Percentiles rank a stretch among this genome's conserved stretches.
These are phyloP conservation scores for Leptobrachium ailaonicum DNA, from an alignment of 2,113 vertebrate species.

Conservation along the genomic window DNA sequence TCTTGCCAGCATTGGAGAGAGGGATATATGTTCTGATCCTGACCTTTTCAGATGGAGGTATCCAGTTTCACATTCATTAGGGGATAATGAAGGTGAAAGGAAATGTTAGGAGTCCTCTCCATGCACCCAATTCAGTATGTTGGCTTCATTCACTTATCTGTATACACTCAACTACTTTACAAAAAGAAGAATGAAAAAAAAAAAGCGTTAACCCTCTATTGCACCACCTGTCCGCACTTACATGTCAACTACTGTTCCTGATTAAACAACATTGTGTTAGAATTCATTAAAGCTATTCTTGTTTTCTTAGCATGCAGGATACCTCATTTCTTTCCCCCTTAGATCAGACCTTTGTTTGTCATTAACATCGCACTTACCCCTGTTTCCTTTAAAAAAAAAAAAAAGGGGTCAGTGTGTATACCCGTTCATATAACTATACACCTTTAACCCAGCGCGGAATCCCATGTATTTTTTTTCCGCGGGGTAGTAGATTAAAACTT, in stretches of 20 bases:
- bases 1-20: neutral
- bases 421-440: conserved; percentile 62
- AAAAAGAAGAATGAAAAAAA: conserved; percentile 65
- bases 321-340: conserved; percentile 54
- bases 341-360: conserved; percentile 60
- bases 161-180: conserved; percentile 52
- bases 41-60: conserved; percentile 47
- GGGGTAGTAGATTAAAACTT: conserved; percentile 86
- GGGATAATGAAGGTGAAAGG: conserved; percentile 39
- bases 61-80: conserved; percentile 59
- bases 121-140: conserved; percentile 56
- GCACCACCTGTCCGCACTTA: conserved; percentile 71
- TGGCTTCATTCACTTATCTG: conserved; percentile 59
- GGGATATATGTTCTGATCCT: conserved; percentile 42
- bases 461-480: conserved; percentile 66
- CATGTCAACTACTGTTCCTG: conserved; percentile 56
- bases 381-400: conserved; percentile 59
- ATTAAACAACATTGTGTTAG: conserved; percentile 60
- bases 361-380: conserved; percentile 63
- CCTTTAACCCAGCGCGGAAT: conserved; percentile 61
- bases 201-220: conserved; percentile 63
- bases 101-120: conserved; percentile 46
- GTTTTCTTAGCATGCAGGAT: conserved; percentile 58
- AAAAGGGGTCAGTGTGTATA: conserved; percentile 63
- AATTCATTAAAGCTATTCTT: conserved; percentile 59